Base-by-base conservation (phyloP, 2,888 invertebrate species). In the Gymnoscelis rufifasciata region DNA sequence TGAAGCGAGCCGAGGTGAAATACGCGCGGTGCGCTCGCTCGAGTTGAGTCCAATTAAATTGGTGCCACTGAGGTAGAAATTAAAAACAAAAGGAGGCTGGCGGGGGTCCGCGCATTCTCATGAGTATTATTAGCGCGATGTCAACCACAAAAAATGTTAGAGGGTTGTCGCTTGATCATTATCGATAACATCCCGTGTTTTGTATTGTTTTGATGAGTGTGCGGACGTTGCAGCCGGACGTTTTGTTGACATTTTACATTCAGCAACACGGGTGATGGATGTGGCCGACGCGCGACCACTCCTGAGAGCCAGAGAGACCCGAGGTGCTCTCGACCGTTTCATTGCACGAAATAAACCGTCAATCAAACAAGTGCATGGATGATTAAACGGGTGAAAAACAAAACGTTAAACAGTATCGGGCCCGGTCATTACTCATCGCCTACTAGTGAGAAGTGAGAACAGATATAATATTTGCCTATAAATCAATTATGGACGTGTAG, bases 31-130 rank as follows among this genome's bases (percentile, higher is more conserved):
- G 83, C 86, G 78, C 83, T 78, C 78, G 83, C 71, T 77, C 83
- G 86, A 83, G 81, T 78, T 82, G 84, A 81, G 84, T 74, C 88
- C 88, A 88, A 88, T 88, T 88, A 87, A 88, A 88, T 84, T 80
- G 84, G 83, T 88, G 88, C 88, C 88, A 88, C 87, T 87, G 88
- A 87, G 88, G 87, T 87, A 86, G 88, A 87, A 88, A 88, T 87
- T 87, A 88, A 88, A 87, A 87, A 87, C 86, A 88, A 88, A 87
- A 87, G 83, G 83, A 83, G 68, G 71, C 81, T 79, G 86, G 81
- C 74, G 78, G 78, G 81, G 83, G 82, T 79, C 83, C 78, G 68
- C 78, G 79, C 86, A 84, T 84, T 87, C 87, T 86, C 88, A 84
- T 86, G 84, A 84, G 87, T 88, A 87, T 88, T 88, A 88, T 87